Evolutionary conservation across 2,797 vertebrate genomes (phyloP).

Genomic region (Typhlichthys subterraneus): DNA sequence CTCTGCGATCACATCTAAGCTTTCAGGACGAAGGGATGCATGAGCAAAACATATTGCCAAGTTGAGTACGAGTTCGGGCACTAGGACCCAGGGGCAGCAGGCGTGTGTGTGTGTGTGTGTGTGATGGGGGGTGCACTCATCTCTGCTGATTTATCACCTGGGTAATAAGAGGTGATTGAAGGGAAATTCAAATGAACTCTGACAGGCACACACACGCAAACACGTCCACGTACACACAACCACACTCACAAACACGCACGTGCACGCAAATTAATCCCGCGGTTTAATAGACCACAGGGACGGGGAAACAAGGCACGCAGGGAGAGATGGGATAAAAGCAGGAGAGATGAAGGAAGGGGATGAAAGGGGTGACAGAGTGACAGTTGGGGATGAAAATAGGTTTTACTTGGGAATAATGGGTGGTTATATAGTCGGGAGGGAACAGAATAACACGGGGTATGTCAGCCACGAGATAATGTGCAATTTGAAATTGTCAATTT

Average conservation of each 20-base stretch:
- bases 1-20: too few species aligned
- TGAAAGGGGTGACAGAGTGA: conserved; percentile 42
- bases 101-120: conserved; percentile 2
- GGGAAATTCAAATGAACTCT: conserved; percentile 98
- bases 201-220: conserved; percentile 86
- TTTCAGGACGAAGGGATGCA: too few species aligned
- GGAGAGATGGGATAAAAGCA: conserved; percentile 60
- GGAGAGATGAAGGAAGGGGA: conserved; percentile 46
- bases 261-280: conserved; percentile 70
- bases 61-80: conserved; percentile 59
- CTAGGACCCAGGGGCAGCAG: conserved; percentile 73
- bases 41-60: too few species aligned
- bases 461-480: too few species aligned
- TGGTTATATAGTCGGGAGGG: conserved; percentile 34
- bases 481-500: too few species aligned
- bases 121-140: conserved; percentile 42
- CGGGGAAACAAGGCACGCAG: conserved; percentile 36
- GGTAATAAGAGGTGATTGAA: conserved; percentile 98
- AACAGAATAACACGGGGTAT: conserved; percentile 20
- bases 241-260: conserved; percentile 16
- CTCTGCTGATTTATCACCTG: conserved; percentile 96
- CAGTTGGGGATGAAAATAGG: conserved; percentile 28
- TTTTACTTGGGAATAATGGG: conserved; percentile 39
- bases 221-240: conserved; percentile 49
- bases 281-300: conserved; percentile 66